These are phyloP conservation scores for Lepidurus apus DNA, from an alignment of 1,140 invertebrate genomes.

Conservation along the genomic window DNA sequence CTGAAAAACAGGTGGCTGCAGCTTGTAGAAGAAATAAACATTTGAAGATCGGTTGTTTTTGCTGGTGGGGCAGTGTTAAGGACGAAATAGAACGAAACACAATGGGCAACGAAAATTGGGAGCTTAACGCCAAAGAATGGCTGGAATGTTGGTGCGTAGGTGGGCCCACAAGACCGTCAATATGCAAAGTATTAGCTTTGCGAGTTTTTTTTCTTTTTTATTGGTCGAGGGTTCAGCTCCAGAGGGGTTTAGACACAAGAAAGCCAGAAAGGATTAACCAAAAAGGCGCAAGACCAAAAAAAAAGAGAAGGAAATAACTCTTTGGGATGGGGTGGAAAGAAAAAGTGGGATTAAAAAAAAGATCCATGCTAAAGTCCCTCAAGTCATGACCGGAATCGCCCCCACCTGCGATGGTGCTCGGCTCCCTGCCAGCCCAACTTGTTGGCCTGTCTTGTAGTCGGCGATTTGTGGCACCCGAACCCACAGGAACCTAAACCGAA, in stretches of 20 bases:
- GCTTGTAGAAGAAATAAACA: neutral
- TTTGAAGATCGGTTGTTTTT: neutral
- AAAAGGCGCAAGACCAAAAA: neutral
- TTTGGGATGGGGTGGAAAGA: neutral
- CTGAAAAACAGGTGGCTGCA: neutral
- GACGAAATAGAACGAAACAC: neutral
- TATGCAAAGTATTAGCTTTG: neutral
- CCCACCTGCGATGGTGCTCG: conserved; percentile 16
- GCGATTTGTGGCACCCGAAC: conserved; percentile 20
- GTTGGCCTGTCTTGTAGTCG: conserved; percentile 17
- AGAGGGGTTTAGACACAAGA: conserved; percentile 6
- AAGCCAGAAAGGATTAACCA: neutral
- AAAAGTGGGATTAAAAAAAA: neutral
- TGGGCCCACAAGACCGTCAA: neutral
- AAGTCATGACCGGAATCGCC: neutral
- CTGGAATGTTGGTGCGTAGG: neutral
- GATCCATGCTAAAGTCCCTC: neutral
- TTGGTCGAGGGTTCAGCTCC: neutral
- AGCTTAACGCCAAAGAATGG: neutral
- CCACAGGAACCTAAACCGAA: conserved; percentile 3
- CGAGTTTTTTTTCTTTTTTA: neutral
- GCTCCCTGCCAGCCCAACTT: conserved; percentile 13
- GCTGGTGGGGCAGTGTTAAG: neutral
- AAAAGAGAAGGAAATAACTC: neutral
- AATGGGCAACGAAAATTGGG: neutral